Base-by-base conservation (phyloP, 2,797 vertebrate species). In the Fundulus diaphanus region DNA sequence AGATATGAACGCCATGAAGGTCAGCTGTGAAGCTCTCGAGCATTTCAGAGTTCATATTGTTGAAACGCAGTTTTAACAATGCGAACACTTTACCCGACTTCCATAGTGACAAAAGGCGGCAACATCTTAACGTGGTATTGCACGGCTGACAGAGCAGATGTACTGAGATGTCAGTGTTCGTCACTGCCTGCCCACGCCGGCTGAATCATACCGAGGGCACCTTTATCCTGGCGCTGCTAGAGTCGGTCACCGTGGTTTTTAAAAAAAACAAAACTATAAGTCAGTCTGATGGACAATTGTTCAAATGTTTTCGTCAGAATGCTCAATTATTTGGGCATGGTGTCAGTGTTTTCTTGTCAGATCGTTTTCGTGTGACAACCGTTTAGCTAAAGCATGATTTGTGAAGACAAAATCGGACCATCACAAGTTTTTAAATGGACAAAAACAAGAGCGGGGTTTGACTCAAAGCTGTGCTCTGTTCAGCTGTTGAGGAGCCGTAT, bases 151-250 rank as follows among this genome's bases (percentile, higher is more conserved):
- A 75, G 80, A 90, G 84, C 91, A 93, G 91, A 89, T 89, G 85
- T 73, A 88, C 74, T 9, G 81, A 89, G 85, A 80, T 88, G 90
- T 88, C 85, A 68, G 86, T 11, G 65, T 88, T 84, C 74, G 88
- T 85, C 90, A 88, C 76, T 35, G 63, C 79, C 83, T 78, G 77
- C 88, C 87, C 84, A 90, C 85, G 7, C 90, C 87, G 56, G 66
- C 85, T 92, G 91, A 93, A 87, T 92, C 88, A 92, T 79, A 86
- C 78, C 76, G 52, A 77, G 82, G 76, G 82, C 86, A 87, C 83
- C 85, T 83, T 84, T 69, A 85, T 83, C 80, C 82, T 85, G 87
- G 87, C 84, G 87, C 72, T 81, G 68, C 48, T 72, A 44, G 73
- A 48, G 77, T 72, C 80, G 67, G n/a, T 73, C 13, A 37, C 33